Evolutionary conservation across 2,113 vertebrate species (phyloP), one percentile per base, ranked within the genome.

Genomic region (Thymallus thymallus): DNA sequence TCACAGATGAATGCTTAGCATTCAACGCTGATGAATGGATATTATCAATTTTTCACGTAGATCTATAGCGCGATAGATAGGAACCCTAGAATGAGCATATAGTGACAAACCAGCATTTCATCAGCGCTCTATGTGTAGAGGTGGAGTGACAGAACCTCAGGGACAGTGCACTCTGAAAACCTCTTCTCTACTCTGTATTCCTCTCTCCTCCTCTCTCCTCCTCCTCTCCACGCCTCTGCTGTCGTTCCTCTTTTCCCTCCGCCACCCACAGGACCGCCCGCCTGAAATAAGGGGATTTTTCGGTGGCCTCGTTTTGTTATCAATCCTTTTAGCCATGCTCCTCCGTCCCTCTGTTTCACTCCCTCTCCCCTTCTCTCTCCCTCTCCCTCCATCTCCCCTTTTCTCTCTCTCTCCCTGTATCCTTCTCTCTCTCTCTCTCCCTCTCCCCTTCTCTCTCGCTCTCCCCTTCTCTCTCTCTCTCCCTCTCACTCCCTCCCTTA

Each of bases 281-380:
- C 79, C 51, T 7, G 64, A n/a, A 32, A 67, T 67, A 67, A 67
- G 18, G 13, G 64, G 69, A 74, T 85, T 84, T 80, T 67, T 82
- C 66, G 77, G 78, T 74, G 60, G 71, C 63, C 68, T 72, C 77
- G 78, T 80, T 75, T 67, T 83, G 72, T 81, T 76, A 77, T 87
- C 60, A 82, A 67, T 83, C 80, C 78, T 71, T 72, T 86, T 87
- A 79, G 69, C 79, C 73, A 64, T 79, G 45, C 20, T 65, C 26
- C 4, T 30, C 63, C 23, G 4, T 68, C 72, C 55, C 55, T 74
- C 64, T 70, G 51, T 70, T 26, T 29, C 13, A 26, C 23, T 26
- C 58, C 22, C 58, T 12, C 16, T 56, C 14, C 55, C 5, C 13
- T 16, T 26, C 61, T 63, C 24, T 14, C 12, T 26, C 61, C 0